phyloP scores from a whole-genome alignment of 2,888 invertebrate genomes.

The Cyclophora albipunctata region DNA sequence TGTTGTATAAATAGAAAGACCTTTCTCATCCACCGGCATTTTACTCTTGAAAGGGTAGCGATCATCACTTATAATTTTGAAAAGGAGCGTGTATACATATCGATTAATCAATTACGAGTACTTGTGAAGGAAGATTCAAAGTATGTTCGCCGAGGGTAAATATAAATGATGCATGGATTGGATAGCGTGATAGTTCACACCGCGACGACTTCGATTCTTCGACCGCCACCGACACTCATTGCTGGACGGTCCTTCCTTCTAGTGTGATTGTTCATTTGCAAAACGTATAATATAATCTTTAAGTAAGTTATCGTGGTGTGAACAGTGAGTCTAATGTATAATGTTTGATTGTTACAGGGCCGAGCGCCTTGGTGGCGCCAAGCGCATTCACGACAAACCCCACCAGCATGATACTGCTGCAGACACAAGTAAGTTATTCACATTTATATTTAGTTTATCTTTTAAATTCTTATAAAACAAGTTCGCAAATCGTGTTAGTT shows the following conservation, averaged over 20 bases:
- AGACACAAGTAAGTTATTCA: slow-evolving; percentile 84
- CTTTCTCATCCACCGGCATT: slow-evolving; percentile 55
- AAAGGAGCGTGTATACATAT: slow-evolving; percentile 39
- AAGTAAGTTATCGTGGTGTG: not conserved
- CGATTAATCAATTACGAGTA: slow-evolving; percentile 59
- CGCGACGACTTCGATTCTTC: slow-evolving; percentile 51
- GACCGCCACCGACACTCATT: slow-evolving; percentile 44
- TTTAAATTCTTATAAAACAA: too few species aligned
- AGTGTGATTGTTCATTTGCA: slow-evolving; percentile 21
- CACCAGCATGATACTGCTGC: slow-evolving; percentile 95
- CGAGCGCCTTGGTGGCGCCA: slow-evolving; percentile 74
- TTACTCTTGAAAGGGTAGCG: slow-evolving; percentile 43
- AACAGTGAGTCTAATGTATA: not conserved
- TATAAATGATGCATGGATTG: slow-evolving; percentile 74
- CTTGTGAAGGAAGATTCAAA: slow-evolving; percentile 66
- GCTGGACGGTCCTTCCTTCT: slow-evolving; percentile 33
- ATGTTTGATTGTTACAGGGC: slow-evolving; percentile 60
- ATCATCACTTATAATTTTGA: slow-evolving; percentile 35
- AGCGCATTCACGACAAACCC: slow-evolving; percentile 73
- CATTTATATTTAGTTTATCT: not conserved
- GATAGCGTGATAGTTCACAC: slow-evolving; percentile 78
- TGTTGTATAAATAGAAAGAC: slow-evolving; percentile 63
- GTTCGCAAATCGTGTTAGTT: too few species aligned
- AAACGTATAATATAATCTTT: not conserved
- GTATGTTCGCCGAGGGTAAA: slow-evolving; percentile 75